phyloP scores from a whole-genome alignment of 1,140 invertebrate genomes.

The Nilaparvata lugens region DNA sequence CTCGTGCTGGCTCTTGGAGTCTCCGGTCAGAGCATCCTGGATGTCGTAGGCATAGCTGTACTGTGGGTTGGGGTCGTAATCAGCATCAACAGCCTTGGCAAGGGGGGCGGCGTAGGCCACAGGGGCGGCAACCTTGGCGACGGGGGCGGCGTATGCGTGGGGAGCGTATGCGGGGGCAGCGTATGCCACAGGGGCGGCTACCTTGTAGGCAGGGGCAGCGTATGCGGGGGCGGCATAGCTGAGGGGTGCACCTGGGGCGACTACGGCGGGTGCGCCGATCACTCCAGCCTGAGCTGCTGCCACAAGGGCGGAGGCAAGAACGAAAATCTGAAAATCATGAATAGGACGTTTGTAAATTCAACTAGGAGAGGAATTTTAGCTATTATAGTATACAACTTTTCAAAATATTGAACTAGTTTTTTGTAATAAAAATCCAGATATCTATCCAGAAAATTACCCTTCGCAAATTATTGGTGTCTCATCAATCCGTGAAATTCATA shows the following conservation, averaged over 20 bases:
- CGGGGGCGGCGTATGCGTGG: constrained; percentile 18
- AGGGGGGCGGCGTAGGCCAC: constrained; percentile 23
- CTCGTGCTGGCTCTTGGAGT: constrained; percentile 56
- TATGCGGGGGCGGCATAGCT: constrained; percentile 14
- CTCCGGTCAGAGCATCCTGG: constrained; percentile 55
- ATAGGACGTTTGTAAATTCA: too few species aligned
- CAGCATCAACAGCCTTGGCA: constrained; percentile 39
- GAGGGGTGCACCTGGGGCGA: constrained; percentile 21
- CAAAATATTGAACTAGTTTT: too few species aligned
- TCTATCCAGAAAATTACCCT: too few species aligned
- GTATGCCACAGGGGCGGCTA: constrained; percentile 37
- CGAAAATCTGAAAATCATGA: constrained; percentile 29
- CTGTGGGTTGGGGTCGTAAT: constrained; percentile 35
- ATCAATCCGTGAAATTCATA: too few species aligned
- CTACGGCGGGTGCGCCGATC: constrained; percentile 22
- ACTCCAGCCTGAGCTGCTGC: constrained; percentile 30
- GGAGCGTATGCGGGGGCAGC: constrained; percentile 21
- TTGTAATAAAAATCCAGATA: too few species aligned
- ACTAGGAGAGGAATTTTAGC: too few species aligned
- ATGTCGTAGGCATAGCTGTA: constrained; percentile 58
- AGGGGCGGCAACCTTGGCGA: constrained; percentile 8
- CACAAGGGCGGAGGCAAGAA: constrained; percentile 27
- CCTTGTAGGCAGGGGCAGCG: constrained; percentile 1
- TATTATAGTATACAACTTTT: too few species aligned
- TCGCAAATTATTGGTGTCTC: too few species aligned